Conservation (phyloP, 1,140 invertebrate genomes). For the Limonius californicus region DNA sequence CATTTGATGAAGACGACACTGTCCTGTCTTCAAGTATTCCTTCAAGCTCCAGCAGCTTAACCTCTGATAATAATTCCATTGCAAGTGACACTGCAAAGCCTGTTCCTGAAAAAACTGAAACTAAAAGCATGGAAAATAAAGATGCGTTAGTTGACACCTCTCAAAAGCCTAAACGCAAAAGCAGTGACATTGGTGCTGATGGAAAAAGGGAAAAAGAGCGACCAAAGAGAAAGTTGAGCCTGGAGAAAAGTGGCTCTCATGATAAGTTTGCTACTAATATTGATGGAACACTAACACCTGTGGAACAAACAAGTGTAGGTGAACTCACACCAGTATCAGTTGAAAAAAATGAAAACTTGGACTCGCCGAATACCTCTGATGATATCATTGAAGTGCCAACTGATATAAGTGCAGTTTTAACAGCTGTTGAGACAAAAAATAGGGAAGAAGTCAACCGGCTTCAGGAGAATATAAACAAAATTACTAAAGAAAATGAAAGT, state of each 20-base stretch:
- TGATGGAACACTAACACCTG: conserved; percentile 48
- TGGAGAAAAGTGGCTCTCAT: conserved; percentile 40
- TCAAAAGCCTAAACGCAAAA: not conserved
- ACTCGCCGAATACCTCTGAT: conserved; percentile 34
- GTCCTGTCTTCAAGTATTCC: conserved; percentile 40
- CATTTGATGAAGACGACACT: conserved; percentile 43
- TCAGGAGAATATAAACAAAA: conserved; percentile 34
- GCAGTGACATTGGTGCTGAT: conserved; percentile 6
- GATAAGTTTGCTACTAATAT: conserved; percentile 37
- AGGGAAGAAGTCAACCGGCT: conserved; percentile 37
- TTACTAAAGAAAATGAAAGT: conserved; percentile 77
- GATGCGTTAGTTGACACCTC: not conserved
- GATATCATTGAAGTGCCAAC: conserved; percentile 43
- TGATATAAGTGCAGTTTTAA: conserved; percentile 44
- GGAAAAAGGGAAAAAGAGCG: conserved; percentile 18
- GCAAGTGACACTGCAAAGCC: not conserved
- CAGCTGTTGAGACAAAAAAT: conserved; percentile 42
- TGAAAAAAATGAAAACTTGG: conserved; percentile 33
- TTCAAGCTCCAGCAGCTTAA: conserved; percentile 37
- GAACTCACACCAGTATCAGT: conserved; percentile 51
- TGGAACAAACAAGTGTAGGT: conserved; percentile 49
- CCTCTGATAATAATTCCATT: conserved; percentile 31
- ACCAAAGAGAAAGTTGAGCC: conserved; percentile 32
- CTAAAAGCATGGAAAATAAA: not conserved
- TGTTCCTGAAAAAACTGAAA: not conserved